phyloP scores from a whole-genome alignment of 2,888 invertebrate species.

The Chalcis sispes region DNA sequence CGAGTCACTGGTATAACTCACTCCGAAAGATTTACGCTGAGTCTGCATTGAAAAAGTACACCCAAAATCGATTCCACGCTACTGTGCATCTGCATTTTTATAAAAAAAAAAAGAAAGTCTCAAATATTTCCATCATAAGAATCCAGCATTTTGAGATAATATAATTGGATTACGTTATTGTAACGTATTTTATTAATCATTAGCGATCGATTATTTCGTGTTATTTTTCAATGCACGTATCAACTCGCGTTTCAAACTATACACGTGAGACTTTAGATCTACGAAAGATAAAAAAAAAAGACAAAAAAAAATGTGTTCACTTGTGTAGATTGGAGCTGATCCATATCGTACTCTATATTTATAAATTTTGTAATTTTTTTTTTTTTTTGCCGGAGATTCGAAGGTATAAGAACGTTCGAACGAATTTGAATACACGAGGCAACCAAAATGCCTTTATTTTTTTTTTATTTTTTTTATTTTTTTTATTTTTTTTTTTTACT shows the following conservation, averaged over 20 bases:
- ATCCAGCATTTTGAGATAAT: constrained; percentile 15
- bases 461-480: too few relatives aligned
- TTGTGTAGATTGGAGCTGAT: constrained; percentile 46
- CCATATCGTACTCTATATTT: constrained; percentile 37
- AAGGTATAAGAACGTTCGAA: not conserved
- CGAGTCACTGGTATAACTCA: not conserved
- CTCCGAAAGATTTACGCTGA: constrained; percentile 1
- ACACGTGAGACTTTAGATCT: constrained; percentile 46
- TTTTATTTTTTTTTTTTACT: too few relatives aligned
- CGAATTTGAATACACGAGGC: not conserved
- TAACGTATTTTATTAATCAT: too few relatives aligned
- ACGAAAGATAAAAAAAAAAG: constrained; percentile 15
- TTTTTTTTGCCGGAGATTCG: not conserved
- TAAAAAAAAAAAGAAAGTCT: not conserved
- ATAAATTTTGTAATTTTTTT: constrained; percentile 35
- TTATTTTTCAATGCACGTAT: constrained; percentile 37
- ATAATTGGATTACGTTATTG: constrained; percentile 29
- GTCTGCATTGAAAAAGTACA: constrained; percentile 46
- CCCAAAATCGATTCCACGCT: constrained; percentile 12
- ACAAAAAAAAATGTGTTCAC: constrained; percentile 47
- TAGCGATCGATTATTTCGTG: constrained; percentile 25
- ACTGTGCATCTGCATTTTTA: constrained; percentile 11
- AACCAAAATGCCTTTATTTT: not conserved
- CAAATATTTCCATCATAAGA: constrained; percentile 19
- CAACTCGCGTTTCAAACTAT: constrained; percentile 39